Conservation (phyloP, 2,797 vertebrate species). For the Myotis findleyi region DNA sequence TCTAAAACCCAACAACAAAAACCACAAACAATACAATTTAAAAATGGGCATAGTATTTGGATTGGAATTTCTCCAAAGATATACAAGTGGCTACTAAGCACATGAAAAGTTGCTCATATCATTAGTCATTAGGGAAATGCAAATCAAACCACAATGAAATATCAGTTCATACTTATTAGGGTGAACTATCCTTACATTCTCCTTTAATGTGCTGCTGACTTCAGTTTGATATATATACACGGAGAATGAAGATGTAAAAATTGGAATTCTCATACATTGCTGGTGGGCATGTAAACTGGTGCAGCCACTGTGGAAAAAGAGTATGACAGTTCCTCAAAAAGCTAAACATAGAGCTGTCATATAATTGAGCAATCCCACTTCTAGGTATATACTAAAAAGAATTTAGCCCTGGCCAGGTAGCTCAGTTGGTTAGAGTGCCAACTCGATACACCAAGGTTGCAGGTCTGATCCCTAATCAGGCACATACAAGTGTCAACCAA, state of each 20-base stretch:
- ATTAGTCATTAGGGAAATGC: not conserved
- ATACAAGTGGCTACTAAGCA: not conserved
- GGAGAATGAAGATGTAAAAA: not conserved
- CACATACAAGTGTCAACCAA: not conserved
- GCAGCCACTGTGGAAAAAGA: not conserved
- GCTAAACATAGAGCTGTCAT: not conserved
- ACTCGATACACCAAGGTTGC: not conserved
- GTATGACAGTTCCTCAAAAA: not conserved
- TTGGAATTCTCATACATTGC: not conserved
- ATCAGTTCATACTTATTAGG: not conserved
- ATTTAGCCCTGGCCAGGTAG: not conserved
- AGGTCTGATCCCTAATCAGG: not conserved
- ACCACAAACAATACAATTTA: not conserved
- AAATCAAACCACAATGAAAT: slow-evolving; percentile 5
- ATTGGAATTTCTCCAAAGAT: not conserved
- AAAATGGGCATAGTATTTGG: not conserved
- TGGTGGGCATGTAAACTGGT: not conserved
- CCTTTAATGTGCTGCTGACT: not conserved
- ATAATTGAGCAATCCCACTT: not conserved
- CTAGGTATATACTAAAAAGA: not conserved
- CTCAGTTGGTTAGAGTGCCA: not conserved
- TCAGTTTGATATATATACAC: not conserved
- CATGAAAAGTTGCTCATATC: not conserved
- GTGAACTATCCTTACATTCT: not conserved
- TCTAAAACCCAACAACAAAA: not conserved